Conservation (phyloP, 1,140 invertebrate species). For the Hycleus cichorii region DNA sequence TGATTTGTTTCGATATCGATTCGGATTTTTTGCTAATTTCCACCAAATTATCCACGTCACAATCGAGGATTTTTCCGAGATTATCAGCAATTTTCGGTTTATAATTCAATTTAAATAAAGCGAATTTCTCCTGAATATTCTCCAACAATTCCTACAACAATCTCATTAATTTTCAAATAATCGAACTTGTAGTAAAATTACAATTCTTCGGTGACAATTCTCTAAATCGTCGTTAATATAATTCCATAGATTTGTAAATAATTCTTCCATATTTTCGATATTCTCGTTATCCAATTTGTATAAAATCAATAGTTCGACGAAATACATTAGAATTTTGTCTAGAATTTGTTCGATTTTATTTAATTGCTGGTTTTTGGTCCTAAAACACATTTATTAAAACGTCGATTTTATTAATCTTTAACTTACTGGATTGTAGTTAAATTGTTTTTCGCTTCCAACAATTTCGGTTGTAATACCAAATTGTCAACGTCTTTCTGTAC, state of each 20-base stretch:
- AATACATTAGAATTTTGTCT: constrained; percentile 13
- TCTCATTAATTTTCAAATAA: not conserved
- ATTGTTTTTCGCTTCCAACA: constrained; percentile 8
- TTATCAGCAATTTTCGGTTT: not conserved
- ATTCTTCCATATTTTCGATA: constrained; percentile 12
- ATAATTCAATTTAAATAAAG: not conserved
- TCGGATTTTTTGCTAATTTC: not conserved
- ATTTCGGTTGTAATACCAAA: constrained; percentile 6
- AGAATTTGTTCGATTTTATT: constrained; percentile 2
- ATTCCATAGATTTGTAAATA: constrained; percentile 13
- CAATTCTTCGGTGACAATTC: constrained; percentile 19
- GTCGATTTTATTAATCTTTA: not conserved
- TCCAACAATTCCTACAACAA: constrained; percentile 5
- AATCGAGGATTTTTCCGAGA: not conserved
- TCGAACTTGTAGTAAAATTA: constrained; percentile 10
- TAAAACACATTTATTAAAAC: constrained; percentile 10
- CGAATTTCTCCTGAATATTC: not conserved
- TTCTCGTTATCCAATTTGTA: constrained; percentile 16
- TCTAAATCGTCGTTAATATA: constrained; percentile 20
- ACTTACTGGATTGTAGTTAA: constrained; percentile 9
- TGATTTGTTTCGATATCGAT: not conserved
- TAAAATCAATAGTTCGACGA: constrained; percentile 11
- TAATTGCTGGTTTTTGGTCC: constrained; percentile 2
- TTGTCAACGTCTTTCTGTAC: constrained; percentile 15
- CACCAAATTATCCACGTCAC: not conserved